A percentile compares a stretch with the other conserved stretches of the same genome.
These are phyloP conservation scores for Tetramorium simillimum DNA, from an alignment of 1,140 invertebrate species.

Conservation along the genomic window DNA sequence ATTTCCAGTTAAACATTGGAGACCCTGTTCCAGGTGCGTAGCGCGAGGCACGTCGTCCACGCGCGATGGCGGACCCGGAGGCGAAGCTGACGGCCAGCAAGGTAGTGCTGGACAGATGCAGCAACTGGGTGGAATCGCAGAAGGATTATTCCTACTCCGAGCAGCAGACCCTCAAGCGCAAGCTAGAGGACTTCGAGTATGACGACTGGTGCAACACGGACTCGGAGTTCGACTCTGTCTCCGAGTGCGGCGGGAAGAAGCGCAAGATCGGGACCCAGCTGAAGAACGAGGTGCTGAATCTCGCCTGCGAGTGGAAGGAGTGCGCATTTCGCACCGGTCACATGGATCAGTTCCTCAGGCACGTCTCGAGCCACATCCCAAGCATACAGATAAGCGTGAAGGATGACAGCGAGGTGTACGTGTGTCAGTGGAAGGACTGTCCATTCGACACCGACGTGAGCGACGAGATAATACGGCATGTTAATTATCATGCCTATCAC, in stretches of 20 bases:
- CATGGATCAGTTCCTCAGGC: slow-evolving; percentile 78
- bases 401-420: slow-evolving; percentile 82
- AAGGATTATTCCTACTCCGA: slow-evolving; percentile 57
- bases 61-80: slow-evolving; percentile 65
- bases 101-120: slow-evolving; percentile 79
- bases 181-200: slow-evolving; percentile 71
- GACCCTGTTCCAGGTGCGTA: background rate
- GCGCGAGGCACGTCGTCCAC: background rate
- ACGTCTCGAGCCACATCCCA: slow-evolving; percentile 81
- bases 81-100: slow-evolving; percentile 73
- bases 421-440: slow-evolving; percentile 89
- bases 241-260: slow-evolving; percentile 81
- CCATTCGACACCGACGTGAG: slow-evolving; percentile 85
- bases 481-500: slow-evolving; percentile 93
- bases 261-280: slow-evolving; percentile 72
- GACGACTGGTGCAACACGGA: slow-evolving; percentile 81
- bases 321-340: slow-evolving; percentile 73
- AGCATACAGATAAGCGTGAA: slow-evolving; percentile 76
- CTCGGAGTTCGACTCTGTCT: slow-evolving; percentile 83
- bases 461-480: slow-evolving; percentile 88
- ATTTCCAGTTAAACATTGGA: too few relatives aligned
- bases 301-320: slow-evolving; percentile 81
- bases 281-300: slow-evolving; percentile 78
- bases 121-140: slow-evolving; percentile 79
- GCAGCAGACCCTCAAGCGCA: slow-evolving; percentile 64